Evolutionary conservation across 1,140 invertebrate species (phyloP).

Genomic region (Araneus ventricosus): DNA sequence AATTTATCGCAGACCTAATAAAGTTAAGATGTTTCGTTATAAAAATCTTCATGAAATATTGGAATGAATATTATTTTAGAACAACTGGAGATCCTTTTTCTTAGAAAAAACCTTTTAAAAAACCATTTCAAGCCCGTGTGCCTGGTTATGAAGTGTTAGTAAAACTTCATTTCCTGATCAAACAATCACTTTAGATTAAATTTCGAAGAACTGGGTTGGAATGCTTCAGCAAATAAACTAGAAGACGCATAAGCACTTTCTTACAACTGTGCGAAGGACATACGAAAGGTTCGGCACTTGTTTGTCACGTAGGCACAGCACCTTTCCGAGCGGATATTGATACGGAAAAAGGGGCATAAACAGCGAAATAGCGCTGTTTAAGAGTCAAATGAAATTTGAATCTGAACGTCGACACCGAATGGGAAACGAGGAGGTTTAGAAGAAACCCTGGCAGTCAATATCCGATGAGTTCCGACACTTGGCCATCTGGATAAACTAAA

Average conservation of each 20-base stretch:
- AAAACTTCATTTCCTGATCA: slow-evolving; percentile 33
- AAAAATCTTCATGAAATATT: neutral
- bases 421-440: neutral
- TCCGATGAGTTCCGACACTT: slow-evolving; percentile 18
- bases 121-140: neutral
- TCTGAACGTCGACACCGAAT: neutral
- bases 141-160: slow-evolving; percentile 35
- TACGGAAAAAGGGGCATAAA: neutral
- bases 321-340: neutral
- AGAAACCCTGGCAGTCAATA: neutral
- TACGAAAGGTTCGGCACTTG: neutral
- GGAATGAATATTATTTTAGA: neutral
- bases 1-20: neutral
- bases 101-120: neutral
- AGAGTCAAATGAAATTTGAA: no score
- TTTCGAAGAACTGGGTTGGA: slow-evolving; percentile 31
- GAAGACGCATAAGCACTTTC: slow-evolving; percentile 14
- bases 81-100: slow-evolving; percentile 22
- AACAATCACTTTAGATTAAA: slow-evolving; percentile 27
- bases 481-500: slow-evolving; percentile 47
- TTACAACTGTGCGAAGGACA: slow-evolving; percentile 14
- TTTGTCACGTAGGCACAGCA: neutral
- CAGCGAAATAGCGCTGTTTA: neutral
- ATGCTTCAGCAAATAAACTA: neutral
- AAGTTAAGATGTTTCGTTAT: neutral